Base-by-base conservation (phyloP, 1,140 invertebrate genomes). In the Zaprionus gabonicus region DNA sequence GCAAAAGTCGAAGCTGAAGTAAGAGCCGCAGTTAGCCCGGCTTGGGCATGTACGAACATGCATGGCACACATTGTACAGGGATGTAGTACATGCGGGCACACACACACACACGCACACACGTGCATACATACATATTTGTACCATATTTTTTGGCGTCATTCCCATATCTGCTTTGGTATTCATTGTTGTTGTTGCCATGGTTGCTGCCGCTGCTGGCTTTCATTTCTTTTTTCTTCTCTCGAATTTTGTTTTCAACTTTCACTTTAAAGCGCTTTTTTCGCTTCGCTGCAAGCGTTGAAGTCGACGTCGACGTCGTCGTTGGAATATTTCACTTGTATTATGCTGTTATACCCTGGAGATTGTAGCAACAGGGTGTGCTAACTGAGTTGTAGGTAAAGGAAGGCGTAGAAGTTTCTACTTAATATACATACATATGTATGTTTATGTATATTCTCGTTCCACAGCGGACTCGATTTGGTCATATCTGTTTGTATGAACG, bases 161-260 rank as follows among this genome's bases (percentile, higher is more conserved):
- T 76, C 71, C 72, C 76, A 72, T 86, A 74, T 56, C 27, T 28
- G 38, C 46, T 20, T 64, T 58, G 46, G 46, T 36, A 17, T 66
- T 46, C 67, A 49, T 70, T 34, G 69, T 58, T 55, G 25, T 67
- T 69, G 62, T 41, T 49, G 20, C 20, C 20, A 20, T 20, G 20
- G 20, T 20, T 20, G 65, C 44, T 56, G 69, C 31, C 31, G 9
- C 31, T 79, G 57, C 31, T 77, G 67, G 59, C 60, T 44, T 70
- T 75, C 65, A 66, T 78, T 78, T 78, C 70, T 71, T 78, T 56
- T 70, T 64, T 66, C 51, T 60, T 77, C 49, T 73, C 56, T 76
- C 23, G 55, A 58, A 71, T 71, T 80, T 74, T 67, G 56, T 59
- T 71, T 56, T 76, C 71, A 68, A 88, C 85, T 88, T 88, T 90